Conservation (phyloP, 2,888 invertebrate genomes). For the Aphodius granarius region DNA sequence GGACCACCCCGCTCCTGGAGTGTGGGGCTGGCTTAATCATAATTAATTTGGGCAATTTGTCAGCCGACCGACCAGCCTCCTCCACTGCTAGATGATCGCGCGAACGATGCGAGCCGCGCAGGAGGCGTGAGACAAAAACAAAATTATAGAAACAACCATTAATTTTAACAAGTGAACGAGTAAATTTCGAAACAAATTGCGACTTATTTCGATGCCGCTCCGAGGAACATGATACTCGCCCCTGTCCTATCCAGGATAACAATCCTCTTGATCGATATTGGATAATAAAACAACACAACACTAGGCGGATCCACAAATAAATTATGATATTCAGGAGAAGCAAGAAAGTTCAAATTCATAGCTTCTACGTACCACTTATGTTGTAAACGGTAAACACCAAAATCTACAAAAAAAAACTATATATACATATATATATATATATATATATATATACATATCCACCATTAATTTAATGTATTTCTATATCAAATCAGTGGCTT, state of each 20-base stretch:
- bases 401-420: no score
- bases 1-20: background rate
- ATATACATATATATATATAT: no score
- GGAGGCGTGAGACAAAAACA: slow-evolving; percentile 22
- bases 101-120: background rate
- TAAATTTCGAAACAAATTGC: slow-evolving; percentile 23
- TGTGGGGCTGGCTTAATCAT: slow-evolving; percentile 33
- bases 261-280: background rate
- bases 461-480: background rate
- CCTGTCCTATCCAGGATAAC: background rate
- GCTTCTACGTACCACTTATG: no score
- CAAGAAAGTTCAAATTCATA: background rate
- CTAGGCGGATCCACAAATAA: background rate
- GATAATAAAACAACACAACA: background rate
- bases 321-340: background rate
- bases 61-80: slow-evolving; percentile 22
- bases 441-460: no score
- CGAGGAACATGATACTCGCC: slow-evolving; percentile 9
- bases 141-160: slow-evolving; percentile 27
- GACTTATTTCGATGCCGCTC: slow-evolving; percentile 6
- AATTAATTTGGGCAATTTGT: slow-evolving; percentile 40
- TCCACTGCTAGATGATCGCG: background rate
- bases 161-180: slow-evolving; percentile 22
- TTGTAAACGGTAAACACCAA: no score
- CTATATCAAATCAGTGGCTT: background rate